Conservation (phyloP, 2,797 vertebrate genomes). For the Craterocephalus amniculus region DNA sequence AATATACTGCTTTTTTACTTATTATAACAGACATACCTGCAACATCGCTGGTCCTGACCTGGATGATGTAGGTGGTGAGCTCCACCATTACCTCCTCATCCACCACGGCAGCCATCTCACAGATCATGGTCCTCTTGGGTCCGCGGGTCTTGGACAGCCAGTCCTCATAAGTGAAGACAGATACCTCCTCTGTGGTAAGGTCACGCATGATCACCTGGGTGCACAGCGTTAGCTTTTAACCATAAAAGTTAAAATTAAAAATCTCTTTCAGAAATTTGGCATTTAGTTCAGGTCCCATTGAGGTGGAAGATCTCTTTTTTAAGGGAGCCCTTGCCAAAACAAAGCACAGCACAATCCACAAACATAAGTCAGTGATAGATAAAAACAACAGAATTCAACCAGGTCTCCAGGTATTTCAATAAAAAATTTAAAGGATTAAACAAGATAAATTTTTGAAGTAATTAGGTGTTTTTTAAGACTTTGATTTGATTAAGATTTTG, state of each 20-base stretch:
- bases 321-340: too few relatives aligned
- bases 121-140: conserved; percentile 84
- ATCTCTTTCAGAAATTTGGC: not conserved
- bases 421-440: not conserved
- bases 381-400: not conserved
- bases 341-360: too few relatives aligned
- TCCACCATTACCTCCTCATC: conserved; percentile 92
- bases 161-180: conserved; percentile 89
- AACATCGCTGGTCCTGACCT: conserved; percentile 93
- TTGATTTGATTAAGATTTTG: too few relatives aligned
- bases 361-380: not conserved
- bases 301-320: too few relatives aligned
- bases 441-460: not conserved
- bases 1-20: not conserved
- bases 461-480: not conserved
- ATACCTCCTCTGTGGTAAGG: conserved; percentile 88
- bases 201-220: conserved; percentile 89
- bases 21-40: conserved; percentile 78
- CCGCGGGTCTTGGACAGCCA: conserved; percentile 92
- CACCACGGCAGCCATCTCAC: conserved; percentile 92
- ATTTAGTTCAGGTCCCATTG: not conserved
- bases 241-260: not conserved
- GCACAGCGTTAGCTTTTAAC: conserved; percentile 10
- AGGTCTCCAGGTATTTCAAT: not conserved
- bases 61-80: conserved; percentile 88